Conservation (phyloP, 2,113 vertebrate species). For the Gymnogyps californianus region DNA sequence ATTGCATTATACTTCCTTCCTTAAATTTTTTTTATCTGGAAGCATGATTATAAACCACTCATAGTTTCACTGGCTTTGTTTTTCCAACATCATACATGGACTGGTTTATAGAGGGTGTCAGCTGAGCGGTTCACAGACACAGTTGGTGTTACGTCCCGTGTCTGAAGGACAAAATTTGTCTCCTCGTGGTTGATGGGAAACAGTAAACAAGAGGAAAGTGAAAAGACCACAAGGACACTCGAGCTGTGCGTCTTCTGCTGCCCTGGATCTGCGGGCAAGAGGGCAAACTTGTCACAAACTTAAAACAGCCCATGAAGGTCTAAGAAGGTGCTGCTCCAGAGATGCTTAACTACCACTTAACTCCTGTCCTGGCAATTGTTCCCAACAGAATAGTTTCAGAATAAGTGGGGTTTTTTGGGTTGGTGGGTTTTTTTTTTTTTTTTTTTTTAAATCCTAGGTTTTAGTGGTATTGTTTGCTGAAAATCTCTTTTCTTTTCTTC, state of each 20-base stretch:
- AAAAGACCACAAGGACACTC: background rate
- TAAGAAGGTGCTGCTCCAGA: background rate
- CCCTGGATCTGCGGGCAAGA: background rate
- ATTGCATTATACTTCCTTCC: background rate
- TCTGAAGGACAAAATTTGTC: background rate
- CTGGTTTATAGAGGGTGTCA: background rate
- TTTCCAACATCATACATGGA: background rate
- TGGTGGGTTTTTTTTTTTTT: background rate
- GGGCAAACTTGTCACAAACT: background rate
- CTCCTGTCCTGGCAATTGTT: background rate
- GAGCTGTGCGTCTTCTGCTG: background rate
- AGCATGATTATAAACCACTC: background rate
- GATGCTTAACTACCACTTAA: background rate
- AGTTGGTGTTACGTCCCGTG: background rate
- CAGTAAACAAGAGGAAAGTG: background rate
- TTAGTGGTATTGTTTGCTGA: background rate
- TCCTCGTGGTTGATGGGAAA: background rate
- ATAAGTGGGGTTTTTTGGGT: background rate
- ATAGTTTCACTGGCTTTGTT: background rate
- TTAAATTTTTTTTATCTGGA: background rate
- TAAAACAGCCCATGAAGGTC: background rate
- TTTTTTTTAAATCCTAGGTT: background rate
- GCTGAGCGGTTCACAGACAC: accelerated
- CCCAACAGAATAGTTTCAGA: background rate
- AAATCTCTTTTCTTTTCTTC: background rate